Evolutionary conservation across 2,888 invertebrate genomes (phyloP).

Genomic region (Ethmia dodecea): DNA sequence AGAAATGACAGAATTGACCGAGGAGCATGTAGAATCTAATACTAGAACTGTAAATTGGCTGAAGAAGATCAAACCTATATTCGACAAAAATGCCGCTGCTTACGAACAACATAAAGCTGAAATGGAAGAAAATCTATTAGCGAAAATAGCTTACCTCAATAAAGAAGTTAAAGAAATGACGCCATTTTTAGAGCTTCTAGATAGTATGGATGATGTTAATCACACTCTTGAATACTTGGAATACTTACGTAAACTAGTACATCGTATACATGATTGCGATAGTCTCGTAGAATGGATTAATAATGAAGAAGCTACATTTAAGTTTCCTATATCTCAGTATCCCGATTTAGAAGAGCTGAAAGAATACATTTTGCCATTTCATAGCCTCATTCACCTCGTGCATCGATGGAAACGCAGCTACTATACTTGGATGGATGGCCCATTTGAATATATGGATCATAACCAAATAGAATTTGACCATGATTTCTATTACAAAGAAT

Average conservation of each 20-base stretch:
- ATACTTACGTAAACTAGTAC: conserved; percentile 85
- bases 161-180: conserved; percentile 83
- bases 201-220: conserved; percentile 89
- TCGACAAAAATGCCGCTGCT: conserved; percentile 87
- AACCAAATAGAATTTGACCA: conserved; percentile 87
- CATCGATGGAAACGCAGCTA: conserved; percentile 87
- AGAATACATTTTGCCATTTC: conserved; percentile 83
- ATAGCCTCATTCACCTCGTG: conserved; percentile 81
- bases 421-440: conserved; percentile 94
- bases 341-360: conserved; percentile 88
- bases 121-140: conserved; percentile 88
- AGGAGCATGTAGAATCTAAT: conserved; percentile 88
- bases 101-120: conserved; percentile 90
- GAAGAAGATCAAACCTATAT: conserved; percentile 86
- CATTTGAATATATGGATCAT: conserved; percentile 91
- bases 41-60: conserved; percentile 91
- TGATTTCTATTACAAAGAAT: conserved; percentile 88
- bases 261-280: conserved; percentile 85
- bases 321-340: conserved; percentile 86
- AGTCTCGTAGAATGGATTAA: conserved; percentile 91
- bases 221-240: conserved; percentile 88
- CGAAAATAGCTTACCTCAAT: conserved; percentile 83
- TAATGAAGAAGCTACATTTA: conserved; percentile 91
- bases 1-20: conserved; percentile 85
- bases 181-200: conserved; percentile 85